These are phyloP conservation scores for Heliangelus exortis DNA, from an alignment of 2,797 vertebrate genomes.

Conservation along the genomic window DNA sequence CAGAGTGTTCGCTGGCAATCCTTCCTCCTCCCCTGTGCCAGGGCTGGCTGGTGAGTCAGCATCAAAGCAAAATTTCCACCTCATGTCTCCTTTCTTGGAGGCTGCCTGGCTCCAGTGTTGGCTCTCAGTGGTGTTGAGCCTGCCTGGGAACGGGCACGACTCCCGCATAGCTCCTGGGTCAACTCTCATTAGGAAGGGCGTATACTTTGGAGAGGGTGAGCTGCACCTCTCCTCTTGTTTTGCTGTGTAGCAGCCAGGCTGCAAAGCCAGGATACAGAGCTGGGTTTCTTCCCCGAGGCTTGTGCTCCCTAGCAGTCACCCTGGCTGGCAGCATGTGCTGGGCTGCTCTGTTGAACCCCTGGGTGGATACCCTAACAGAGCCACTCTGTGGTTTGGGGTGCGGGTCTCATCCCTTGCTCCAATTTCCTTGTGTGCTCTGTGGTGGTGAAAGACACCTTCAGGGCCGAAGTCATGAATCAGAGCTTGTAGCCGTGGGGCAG, in stretches of 20 bases:
- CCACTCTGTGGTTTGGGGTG: background rate
- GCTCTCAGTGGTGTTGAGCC: conserved; percentile 1
- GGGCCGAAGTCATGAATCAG: background rate
- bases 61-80: conserved; percentile 48
- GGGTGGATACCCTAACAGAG: accelerated
- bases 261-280: background rate
- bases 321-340: accelerated
- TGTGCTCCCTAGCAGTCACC: background rate
- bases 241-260: accelerated
- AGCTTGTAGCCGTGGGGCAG: background rate
- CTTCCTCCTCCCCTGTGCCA: conserved; percentile 1
- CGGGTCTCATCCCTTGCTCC: background rate
- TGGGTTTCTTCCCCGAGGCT: conserved; percentile 31
- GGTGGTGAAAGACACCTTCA: background rate
- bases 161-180: conserved; percentile 50
- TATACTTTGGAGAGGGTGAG: background rate
- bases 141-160: conserved; percentile 52
- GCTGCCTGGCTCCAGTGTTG: conserved; percentile 6
- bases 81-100: background rate
- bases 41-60: background rate
- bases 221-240: background rate
- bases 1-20: background rate
- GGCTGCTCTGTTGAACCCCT: background rate
- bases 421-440: background rate
- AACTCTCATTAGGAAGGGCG: conserved; percentile 59